phyloP scores from a whole-genome alignment of 2,113 vertebrate species.

The Lophotis ruficrista region DNA sequence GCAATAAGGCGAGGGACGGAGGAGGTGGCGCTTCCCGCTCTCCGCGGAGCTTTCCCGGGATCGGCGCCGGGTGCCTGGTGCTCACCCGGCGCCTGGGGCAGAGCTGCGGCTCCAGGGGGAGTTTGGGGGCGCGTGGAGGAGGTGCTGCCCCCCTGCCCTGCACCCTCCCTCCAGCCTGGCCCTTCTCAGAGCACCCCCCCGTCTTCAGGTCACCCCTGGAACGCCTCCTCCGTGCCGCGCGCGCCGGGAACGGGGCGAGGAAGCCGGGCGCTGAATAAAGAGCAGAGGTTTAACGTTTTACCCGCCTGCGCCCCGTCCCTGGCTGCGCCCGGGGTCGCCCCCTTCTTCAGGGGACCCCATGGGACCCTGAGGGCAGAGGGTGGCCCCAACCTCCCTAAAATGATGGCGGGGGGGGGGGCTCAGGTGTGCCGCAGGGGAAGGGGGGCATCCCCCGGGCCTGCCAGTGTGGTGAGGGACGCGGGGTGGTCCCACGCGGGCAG shows the following conservation, averaged over 20 bases:
- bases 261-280: slow-evolving; percentile 52
- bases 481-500: rapidly evolving
- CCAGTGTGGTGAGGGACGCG: rapidly evolving
- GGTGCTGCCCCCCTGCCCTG: neutral
- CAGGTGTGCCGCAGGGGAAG: rapidly evolving
- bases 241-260: neutral
- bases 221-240: neutral
- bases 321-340: neutral
- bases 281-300: slow-evolving; percentile 74
- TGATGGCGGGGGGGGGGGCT: rapidly evolving
- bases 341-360: neutral
- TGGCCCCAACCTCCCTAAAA: too few relatives aligned
- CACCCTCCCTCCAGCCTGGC: neutral
- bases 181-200: neutral
- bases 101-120: neutral
- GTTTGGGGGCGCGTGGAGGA: neutral
- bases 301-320: neutral
- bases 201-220: neutral
- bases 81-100: neutral
- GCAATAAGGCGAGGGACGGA: slow-evolving; percentile 66
- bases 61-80: neutral
- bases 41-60: neutral
- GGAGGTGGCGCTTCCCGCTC: neutral
- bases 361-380: neutral
- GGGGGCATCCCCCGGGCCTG: rapidly evolving